Percentiles rank a stretch among this genome's conserved stretches.
Evolutionary conservation across 2,797 vertebrate species (phyloP).

Genomic region (Parotocinclus haroldoi): DNA sequence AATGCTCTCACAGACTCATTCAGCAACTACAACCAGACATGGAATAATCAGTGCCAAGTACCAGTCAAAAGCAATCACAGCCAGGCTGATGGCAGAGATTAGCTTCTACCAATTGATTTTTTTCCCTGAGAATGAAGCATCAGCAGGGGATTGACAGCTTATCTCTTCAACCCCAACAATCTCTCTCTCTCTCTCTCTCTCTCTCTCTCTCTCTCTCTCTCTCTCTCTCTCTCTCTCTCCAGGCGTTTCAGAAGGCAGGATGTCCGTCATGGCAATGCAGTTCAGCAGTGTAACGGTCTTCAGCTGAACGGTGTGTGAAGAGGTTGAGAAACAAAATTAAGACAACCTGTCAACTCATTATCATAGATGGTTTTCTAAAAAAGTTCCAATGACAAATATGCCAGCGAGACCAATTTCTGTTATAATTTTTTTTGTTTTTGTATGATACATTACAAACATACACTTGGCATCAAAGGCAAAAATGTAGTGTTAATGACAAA

Average conservation of each 20-base stretch:
- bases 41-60: constrained; percentile 37
- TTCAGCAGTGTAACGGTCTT: constrained; percentile 93
- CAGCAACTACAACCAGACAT: constrained; percentile 27
- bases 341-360: too few relatives aligned
- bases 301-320: constrained; percentile 84
- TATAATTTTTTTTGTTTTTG: too few relatives aligned
- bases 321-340: too few relatives aligned
- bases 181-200: not conserved
- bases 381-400: too few relatives aligned
- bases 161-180: too few relatives aligned
- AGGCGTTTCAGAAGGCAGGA: constrained; percentile 96
- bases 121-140: constrained; percentile 14
- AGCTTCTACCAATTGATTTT: constrained; percentile 32
- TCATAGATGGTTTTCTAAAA: too few relatives aligned
- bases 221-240: constrained; percentile 51
- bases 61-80: constrained; percentile 31
- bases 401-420: too few relatives aligned
- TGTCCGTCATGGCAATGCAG: constrained; percentile 93
- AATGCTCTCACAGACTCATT: constrained; percentile 32
- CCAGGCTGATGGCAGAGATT: constrained; percentile 17
- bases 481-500: too few relatives aligned
- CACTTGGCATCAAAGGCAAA: too few relatives aligned
- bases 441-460: too few relatives aligned
- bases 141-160: constrained; percentile 8
- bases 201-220: too few relatives aligned